Percentiles rank a stretch among this genome's conserved stretches.
phyloP scores from a whole-genome alignment of 2,888 invertebrate genomes.

The Tipula lateralis region DNA sequence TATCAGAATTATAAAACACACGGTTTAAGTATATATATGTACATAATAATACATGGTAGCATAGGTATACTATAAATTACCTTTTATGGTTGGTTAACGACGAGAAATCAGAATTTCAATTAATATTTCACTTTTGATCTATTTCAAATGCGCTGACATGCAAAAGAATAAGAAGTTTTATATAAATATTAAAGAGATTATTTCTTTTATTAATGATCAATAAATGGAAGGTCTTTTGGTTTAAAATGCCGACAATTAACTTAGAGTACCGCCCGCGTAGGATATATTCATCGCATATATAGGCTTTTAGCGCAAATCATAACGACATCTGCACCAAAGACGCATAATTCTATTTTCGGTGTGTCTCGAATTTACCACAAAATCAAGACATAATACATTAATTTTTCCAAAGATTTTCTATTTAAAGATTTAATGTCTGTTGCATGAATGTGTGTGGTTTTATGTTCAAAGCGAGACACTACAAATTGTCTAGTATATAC shows the following conservation, averaged over 20 bases:
- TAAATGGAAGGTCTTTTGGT: background rate
- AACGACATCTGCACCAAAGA: background rate
- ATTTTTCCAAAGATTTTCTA: background rate
- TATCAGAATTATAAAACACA: background rate
- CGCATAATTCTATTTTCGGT: background rate
- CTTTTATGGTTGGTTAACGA: conserved; percentile 24
- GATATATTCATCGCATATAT: background rate
- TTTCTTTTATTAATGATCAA: background rate
- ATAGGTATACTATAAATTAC: background rate
- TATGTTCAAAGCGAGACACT: background rate
- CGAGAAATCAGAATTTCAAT: conserved; percentile 1
- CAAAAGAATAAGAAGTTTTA: background rate
- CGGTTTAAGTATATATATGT: background rate
- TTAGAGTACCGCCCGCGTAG: background rate
- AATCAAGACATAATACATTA: background rate
- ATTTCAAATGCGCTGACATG: background rate
- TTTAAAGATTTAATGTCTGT: background rate
- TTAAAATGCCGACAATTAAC: background rate
- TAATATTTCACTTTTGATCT: conserved; percentile 12
- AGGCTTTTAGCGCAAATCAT: background rate
- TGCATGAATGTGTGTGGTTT: background rate
- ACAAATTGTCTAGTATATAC: background rate
- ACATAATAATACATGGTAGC: background rate
- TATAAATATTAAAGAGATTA: background rate
- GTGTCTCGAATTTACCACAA: background rate